Evolutionary conservation across 1,140 invertebrate genomes (phyloP).

Genomic region (Mactra quadrangularis): DNA sequence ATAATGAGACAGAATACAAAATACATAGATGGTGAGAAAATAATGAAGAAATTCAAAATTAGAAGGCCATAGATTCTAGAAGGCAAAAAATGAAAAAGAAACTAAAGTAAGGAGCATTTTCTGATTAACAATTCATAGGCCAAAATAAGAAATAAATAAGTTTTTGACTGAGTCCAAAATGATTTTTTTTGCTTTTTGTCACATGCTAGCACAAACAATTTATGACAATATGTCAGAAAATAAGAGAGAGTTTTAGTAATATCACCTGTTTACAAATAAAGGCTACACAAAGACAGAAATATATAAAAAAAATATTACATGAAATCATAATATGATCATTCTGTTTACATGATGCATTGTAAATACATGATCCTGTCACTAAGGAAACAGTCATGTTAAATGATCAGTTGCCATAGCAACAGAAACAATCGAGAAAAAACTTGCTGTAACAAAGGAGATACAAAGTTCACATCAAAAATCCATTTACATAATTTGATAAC

Average conservation of each 20-base stretch:
- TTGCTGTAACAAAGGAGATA: conserved; percentile 12
- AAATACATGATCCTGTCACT: conserved; percentile 25
- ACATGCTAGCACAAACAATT: no score
- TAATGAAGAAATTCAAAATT: not conserved
- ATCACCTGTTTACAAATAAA: not conserved
- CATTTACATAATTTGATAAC: conserved; percentile 2
- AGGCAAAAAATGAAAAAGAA: not conserved
- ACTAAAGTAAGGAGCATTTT: not conserved
- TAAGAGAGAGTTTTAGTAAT: not conserved
- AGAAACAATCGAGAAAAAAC: not conserved
- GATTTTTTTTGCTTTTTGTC: not conserved
- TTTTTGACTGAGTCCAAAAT: not conserved
- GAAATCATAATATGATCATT: conserved; percentile 23
- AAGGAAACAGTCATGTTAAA: conserved; percentile 12
- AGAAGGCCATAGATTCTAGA: not conserved
- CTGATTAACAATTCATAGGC: not conserved
- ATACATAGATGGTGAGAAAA: not conserved
- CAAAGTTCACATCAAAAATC: conserved; percentile 39
- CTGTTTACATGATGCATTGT: conserved; percentile 62
- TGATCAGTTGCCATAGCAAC: conserved; percentile 15
- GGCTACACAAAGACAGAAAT: not conserved
- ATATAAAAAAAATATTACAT: conserved; percentile 38
- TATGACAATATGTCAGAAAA: not conserved
- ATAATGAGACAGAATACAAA: conserved; percentile 33
- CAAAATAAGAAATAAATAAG: not conserved